Evolutionary conservation across 2,888 invertebrate genomes (phyloP).

Genomic region (Dione juno): DNA sequence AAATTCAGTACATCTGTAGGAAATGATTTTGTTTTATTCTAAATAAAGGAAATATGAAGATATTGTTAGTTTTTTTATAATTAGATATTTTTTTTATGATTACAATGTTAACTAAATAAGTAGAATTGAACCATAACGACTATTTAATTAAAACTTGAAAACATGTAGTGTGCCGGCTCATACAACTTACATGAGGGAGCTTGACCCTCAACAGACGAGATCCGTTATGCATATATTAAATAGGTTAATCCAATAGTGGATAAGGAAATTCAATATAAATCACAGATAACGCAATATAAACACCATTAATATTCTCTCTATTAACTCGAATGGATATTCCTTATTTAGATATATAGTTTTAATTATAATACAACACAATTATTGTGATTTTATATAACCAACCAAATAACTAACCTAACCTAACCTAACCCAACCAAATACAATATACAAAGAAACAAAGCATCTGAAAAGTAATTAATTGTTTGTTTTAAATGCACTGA

Average conservation of each 20-base stretch:
- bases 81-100: background rate
- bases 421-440: no score
- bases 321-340: constrained; percentile 2
- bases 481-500: no score
- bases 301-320: constrained; percentile 13
- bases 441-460: no score
- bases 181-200: constrained; percentile 59
- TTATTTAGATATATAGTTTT: background rate
- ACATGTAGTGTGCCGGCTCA: constrained; percentile 51
- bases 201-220: constrained; percentile 62
- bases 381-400: no score
- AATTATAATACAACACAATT: no score
- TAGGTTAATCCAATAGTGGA: constrained; percentile 24
- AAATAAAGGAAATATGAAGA: no score
- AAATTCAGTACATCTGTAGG: no score
- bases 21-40: no score
- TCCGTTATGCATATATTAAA: constrained; percentile 37
- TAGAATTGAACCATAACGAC: constrained; percentile 21
- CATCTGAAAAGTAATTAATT: no score
- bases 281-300: constrained; percentile 14
- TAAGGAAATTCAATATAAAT: constrained; percentile 22
- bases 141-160: constrained; percentile 44
- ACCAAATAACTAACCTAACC: no score
- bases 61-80: no score
- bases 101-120: constrained; percentile 3